phyloP scores from a whole-genome alignment of 2,797 vertebrate genomes.

The Apodemus agrarius region DNA sequence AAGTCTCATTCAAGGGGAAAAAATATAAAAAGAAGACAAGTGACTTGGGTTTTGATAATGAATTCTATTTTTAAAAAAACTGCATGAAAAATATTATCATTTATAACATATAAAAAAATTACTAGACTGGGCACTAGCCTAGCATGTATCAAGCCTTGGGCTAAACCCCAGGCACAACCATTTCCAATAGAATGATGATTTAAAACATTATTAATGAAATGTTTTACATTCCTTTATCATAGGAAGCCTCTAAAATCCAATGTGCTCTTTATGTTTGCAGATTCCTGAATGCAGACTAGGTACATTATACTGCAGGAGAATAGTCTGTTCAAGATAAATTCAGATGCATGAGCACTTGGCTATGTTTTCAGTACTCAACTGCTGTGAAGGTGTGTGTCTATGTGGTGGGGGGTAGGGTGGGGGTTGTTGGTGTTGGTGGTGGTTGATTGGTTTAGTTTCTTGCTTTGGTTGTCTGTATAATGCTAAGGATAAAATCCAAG shows the following conservation, averaged over 20 bases:
- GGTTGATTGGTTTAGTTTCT: not conserved
- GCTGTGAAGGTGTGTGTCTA: not conserved
- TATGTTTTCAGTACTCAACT: constrained; percentile 50
- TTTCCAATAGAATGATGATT: not conserved
- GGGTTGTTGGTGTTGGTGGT: not conserved
- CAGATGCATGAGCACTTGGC: not conserved
- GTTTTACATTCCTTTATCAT: constrained; percentile 3
- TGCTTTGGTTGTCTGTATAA: not conserved
- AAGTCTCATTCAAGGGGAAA: not conserved
- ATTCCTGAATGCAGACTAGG: not conserved
- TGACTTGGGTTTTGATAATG: not conserved
- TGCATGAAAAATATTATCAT: constrained; percentile 42
- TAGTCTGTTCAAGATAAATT: constrained; percentile 8
- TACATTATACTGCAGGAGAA: not conserved
- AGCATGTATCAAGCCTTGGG: not conserved
- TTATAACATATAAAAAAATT: not conserved
- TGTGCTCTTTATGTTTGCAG: not conserved
- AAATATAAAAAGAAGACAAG: constrained; percentile 44
- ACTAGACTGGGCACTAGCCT: not conserved
- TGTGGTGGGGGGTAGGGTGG: not conserved
- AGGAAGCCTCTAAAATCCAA: constrained; percentile 27
- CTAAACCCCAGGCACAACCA: not conserved
- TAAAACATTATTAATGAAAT: constrained; percentile 52
- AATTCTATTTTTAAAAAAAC: constrained; percentile 28
- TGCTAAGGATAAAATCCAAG: not conserved